Base-by-base conservation (phyloP, 2,113 vertebrate species). In the Dicentrarchus labrax region DNA sequence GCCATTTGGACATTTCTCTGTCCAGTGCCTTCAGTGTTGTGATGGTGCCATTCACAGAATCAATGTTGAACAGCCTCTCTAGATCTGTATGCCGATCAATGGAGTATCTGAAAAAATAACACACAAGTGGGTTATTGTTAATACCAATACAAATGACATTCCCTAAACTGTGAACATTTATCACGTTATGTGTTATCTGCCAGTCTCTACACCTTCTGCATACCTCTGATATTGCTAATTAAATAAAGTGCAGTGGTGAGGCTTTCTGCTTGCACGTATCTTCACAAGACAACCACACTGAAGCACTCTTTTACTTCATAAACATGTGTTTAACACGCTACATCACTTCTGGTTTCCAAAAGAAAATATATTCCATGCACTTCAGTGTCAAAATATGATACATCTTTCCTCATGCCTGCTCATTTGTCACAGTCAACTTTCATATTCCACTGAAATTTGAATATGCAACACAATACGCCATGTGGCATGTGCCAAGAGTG, bases 71-170 rank as follows among this genome's bases (percentile, higher is more conserved):
- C 90, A 97, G 94, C 83, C 96, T 94, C 83, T 99, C 98, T 43
- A 98, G 93, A 86, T 99, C 98, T 36, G 97, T 98, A 54, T 97
- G 97, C 5, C 97, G 96, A 93, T 99, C 97, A 51, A 99, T 96
- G 81, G 97, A 97, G 85, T 99, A 99, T 92, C 98, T 99, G 94
- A 57, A 74, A 50, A 17, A 67, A 51, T 1, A 57, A 0, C 0
- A 16, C 0, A 8, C 4, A 22, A 2, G 19, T 22, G 8, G 9
- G 7, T 0, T 0, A 8, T 24, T 16, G 11, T 39, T 43, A 48
- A 17, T 6, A 19, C 3, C 43, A 17, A 16, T 19, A 21, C 4
- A 59, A 12, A 72, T 21, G 1, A 4, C 30, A 61, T 9, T 3
- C 2, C 19, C 12, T 19, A 0, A 53, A 9, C 4, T 21, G 30